Percentiles rank a stretch among this genome's conserved stretches.
Conservation (phyloP, 2,888 invertebrate species). For the Xanthia togata region DNA sequence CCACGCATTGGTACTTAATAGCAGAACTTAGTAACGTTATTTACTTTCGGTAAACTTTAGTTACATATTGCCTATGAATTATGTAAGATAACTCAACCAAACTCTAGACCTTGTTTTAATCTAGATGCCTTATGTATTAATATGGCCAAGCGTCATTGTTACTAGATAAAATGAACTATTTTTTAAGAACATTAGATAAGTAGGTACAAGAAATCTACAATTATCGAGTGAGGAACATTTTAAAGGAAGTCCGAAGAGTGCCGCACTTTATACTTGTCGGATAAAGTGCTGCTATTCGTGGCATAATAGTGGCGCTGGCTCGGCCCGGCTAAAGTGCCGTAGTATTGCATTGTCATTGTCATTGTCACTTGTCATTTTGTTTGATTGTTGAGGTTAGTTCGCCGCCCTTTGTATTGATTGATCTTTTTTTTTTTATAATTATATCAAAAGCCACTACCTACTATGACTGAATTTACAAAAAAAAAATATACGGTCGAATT, state of each 20-base stretch:
- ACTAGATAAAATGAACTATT: constrained; percentile 26
- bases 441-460: too few relatives aligned
- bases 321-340: too few relatives aligned
- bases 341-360: too few relatives aligned
- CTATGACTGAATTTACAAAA: too few relatives aligned
- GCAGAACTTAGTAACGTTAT: constrained; percentile 36
- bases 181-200: background rate
- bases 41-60: constrained; percentile 22
- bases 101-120: constrained; percentile 31
- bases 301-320: too few relatives aligned
- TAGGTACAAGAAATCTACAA: constrained; percentile 5
- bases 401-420: too few relatives aligned
- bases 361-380: too few relatives aligned
- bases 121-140: constrained; percentile 33
- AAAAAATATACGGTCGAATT: too few relatives aligned
- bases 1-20: constrained; percentile 65
- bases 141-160: constrained; percentile 11
- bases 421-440: too few relatives aligned
- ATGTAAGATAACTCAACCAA: constrained; percentile 54
- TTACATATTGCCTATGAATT: constrained; percentile 30
- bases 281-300: too few relatives aligned
- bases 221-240: background rate
- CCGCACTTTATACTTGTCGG: too few relatives aligned
- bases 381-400: too few relatives aligned
- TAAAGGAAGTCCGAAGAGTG: background rate